These are phyloP conservation scores for Brachypodius melanocephalos DNA, from an alignment of 2,113 vertebrate species.

Conservation along the genomic window DNA sequence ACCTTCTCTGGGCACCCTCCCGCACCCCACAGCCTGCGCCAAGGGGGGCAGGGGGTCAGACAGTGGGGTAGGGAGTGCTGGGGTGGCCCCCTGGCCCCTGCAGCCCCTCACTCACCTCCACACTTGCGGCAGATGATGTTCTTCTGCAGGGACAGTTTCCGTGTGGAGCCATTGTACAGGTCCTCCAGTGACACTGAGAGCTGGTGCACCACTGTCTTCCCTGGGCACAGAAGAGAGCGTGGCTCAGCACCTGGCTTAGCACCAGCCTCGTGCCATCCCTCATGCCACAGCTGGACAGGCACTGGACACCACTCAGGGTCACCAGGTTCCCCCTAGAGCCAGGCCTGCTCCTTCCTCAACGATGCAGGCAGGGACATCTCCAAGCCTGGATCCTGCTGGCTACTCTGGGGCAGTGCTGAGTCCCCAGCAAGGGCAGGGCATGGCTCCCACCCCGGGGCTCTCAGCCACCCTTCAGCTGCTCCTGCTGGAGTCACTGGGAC, in stretches of 20 bases:
- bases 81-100: fast-evolving
- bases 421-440: background rate
- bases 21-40: conserved; percentile 82
- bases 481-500: background rate
- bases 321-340: background rate
- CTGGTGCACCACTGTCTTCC: conserved; percentile 64
- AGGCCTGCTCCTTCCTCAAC: background rate
- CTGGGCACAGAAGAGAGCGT: background rate
- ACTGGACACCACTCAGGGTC: background rate
- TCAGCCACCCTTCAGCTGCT: background rate
- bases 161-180: conserved; percentile 59
- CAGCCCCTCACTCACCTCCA: background rate
- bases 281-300: fast-evolving
- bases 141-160: conserved; percentile 72
- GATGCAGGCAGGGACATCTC: background rate
- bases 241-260: background rate
- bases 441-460: background rate
- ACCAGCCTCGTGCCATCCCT: fast-evolving
- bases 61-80: fast-evolving
- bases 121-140: conserved; percentile 70
- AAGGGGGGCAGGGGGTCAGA: background rate
- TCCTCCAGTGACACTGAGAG: conserved; percentile 60
- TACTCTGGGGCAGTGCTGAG: fast-evolving
- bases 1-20: conserved; percentile 80
- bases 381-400: fast-evolving